Percentiles rank a stretch among this genome's conserved stretches.
These are phyloP conservation scores for Boleophthalmus pectinirostris DNA, from an alignment of 2,113 vertebrate species.

Conservation along the genomic window DNA sequence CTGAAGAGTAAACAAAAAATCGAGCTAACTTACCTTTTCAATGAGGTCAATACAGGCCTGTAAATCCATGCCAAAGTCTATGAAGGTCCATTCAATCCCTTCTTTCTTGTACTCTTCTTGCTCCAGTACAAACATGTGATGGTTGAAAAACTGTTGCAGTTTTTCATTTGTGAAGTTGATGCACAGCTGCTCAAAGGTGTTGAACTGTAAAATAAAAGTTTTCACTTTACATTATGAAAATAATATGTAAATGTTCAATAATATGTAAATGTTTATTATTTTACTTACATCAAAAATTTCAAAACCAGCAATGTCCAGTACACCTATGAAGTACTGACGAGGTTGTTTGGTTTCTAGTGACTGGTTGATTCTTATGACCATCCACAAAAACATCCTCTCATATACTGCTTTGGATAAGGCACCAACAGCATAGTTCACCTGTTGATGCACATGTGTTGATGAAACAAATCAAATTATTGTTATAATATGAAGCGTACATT, in stretches of 20 bases:
- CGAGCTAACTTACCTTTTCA: constrained; percentile 70
- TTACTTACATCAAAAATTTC: constrained; percentile 75
- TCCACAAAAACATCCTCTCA: constrained; percentile 80
- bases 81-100: constrained; percentile 74
- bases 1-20: not conserved
- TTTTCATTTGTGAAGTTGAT: constrained; percentile 85
- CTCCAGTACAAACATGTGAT: constrained; percentile 78
- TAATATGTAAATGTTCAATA: not conserved
- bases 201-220: constrained; percentile 44
- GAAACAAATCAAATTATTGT: not conserved
- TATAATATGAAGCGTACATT: not conserved
- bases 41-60: constrained; percentile 80
- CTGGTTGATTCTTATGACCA: constrained; percentile 79
- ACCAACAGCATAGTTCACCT: constrained; percentile 70
- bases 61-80: constrained; percentile 79
- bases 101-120: constrained; percentile 80
- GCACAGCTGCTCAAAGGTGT: constrained; percentile 79
- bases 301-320: constrained; percentile 79
- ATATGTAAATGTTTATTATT: not conserved
- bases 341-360: constrained; percentile 76
- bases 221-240: not conserved
- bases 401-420: constrained; percentile 77
- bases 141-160: constrained; percentile 79
- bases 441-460: not conserved
- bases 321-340: constrained; percentile 79